Percentiles rank a stretch among this genome's conserved stretches.
Evolutionary conservation across 2,888 invertebrate genomes (phyloP).

Genomic region (Pterostichus madidus): DNA sequence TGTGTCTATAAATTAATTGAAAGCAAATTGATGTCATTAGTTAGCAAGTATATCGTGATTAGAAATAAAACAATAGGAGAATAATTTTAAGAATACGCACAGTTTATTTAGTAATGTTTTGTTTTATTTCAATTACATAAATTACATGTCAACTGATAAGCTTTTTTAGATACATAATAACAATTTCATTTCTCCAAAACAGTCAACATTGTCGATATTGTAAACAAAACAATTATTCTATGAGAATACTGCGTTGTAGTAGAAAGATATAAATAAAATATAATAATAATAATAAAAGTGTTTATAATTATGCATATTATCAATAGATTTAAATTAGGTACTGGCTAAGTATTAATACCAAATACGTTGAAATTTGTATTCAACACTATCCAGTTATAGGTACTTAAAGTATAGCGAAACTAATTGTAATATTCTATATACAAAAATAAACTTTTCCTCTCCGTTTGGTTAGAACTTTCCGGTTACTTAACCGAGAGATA

Average conservation of each 20-base stretch:
- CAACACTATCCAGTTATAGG: slow-evolving; percentile 68
- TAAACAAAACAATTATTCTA: slow-evolving; percentile 70
- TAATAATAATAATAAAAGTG: slow-evolving; percentile 62
- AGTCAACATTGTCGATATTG: slow-evolving; percentile 67
- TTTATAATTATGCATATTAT: slow-evolving; percentile 67
- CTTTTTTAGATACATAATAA: slow-evolving; percentile 60
- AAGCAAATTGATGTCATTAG: neutral
- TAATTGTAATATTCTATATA: slow-evolving; percentile 63
- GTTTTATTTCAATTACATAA: slow-evolving; percentile 66
- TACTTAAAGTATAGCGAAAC: slow-evolving; percentile 67
- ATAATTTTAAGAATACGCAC: slow-evolving; percentile 28
- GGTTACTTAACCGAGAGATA: neutral
- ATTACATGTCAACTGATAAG: slow-evolving; percentile 58
- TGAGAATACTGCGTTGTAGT: slow-evolving; percentile 75
- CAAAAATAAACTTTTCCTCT: slow-evolving; percentile 63
- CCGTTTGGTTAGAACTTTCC: slow-evolving; percentile 31
- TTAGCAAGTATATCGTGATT: slow-evolving; percentile 27
- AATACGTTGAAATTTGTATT: slow-evolving; percentile 72
- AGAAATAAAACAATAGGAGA: neutral
- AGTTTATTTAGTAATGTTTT: slow-evolving; percentile 59
- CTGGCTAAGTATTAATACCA: slow-evolving; percentile 73
- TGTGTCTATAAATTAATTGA: neutral
- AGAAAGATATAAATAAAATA: slow-evolving; percentile 71
- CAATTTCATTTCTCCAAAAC: slow-evolving; percentile 61
- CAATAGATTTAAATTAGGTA: slow-evolving; percentile 72